phyloP scores from a whole-genome alignment of 2,888 invertebrate genomes.

The Dioctria linearis region DNA sequence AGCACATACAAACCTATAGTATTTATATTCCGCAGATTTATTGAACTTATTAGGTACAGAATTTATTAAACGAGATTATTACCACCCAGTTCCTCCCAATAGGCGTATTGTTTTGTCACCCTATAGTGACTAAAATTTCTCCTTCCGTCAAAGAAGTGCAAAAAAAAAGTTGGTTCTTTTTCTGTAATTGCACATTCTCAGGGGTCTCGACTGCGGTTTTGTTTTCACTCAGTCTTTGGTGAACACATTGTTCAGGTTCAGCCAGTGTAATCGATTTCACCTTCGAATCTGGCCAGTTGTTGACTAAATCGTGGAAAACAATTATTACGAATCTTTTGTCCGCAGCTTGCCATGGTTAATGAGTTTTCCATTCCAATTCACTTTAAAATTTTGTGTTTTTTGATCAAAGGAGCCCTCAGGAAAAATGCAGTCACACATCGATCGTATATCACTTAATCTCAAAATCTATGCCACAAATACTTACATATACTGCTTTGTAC shows the following conservation, averaged over 20 bases:
- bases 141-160: background rate
- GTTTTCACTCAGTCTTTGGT: constrained; percentile 42
- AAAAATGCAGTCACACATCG: background rate
- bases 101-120: constrained; percentile 60
- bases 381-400: background rate
- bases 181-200: constrained; percentile 1
- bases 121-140: constrained; percentile 32
- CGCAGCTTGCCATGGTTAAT: constrained; percentile 12
- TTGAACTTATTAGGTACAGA: background rate
- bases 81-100: constrained; percentile 59
- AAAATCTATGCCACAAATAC: too few relatives aligned
- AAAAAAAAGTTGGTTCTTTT: background rate
- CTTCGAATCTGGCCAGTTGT: constrained; percentile 47
- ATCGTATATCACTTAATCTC: too few relatives aligned
- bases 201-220: constrained; percentile 23
- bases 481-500: too few relatives aligned
- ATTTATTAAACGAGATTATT: constrained; percentile 56
- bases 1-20: too few relatives aligned
- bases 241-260: constrained; percentile 34
- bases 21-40: background rate
- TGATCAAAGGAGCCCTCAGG: background rate
- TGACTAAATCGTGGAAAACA: constrained; percentile 46
- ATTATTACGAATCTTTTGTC: constrained; percentile 50
- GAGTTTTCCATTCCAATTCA: constrained; percentile 46
- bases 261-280: constrained; percentile 24